phyloP scores from a whole-genome alignment of 2,113 vertebrate genomes.

The Notechis scutatus region DNA sequence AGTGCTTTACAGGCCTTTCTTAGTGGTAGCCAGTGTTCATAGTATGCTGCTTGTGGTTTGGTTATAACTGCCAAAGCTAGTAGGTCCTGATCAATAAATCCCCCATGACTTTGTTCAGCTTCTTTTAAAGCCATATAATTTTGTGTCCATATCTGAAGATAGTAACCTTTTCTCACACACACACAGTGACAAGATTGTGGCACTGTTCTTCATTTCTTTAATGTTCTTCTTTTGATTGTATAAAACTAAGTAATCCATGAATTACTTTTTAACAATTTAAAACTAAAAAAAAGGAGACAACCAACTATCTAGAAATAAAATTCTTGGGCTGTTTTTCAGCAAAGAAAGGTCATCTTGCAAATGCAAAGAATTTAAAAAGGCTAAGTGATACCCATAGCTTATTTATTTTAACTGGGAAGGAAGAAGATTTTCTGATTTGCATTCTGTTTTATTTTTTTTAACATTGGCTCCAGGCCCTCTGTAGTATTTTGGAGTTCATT shows the following conservation, averaged over 20 bases:
- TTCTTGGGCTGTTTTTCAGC: neutral
- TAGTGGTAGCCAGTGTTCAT: neutral
- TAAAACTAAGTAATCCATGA: neutral
- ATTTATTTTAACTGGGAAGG: neutral
- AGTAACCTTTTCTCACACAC: neutral
- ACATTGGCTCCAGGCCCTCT: constrained; percentile 11
- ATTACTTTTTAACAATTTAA: neutral
- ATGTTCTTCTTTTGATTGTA: neutral
- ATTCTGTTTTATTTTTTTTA: neutral
- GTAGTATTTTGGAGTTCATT: constrained; percentile 31
- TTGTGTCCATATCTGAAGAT: neutral
- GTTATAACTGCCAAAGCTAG: neutral
- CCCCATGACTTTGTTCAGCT: neutral
- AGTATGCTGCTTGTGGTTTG: neutral
- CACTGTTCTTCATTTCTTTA: neutral
- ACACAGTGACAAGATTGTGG: neutral
- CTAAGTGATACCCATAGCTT: neutral
- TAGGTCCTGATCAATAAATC: neutral
- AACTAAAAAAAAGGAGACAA: neutral
- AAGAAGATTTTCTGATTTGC: neutral
- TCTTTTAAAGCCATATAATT: neutral
- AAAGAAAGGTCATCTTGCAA: neutral
- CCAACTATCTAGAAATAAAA: neutral
- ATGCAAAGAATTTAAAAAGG: neutral
- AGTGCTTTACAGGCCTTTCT: neutral